Conservation (phyloP, 2,113 vertebrate genomes). For the Notothenia coriiceps region DNA sequence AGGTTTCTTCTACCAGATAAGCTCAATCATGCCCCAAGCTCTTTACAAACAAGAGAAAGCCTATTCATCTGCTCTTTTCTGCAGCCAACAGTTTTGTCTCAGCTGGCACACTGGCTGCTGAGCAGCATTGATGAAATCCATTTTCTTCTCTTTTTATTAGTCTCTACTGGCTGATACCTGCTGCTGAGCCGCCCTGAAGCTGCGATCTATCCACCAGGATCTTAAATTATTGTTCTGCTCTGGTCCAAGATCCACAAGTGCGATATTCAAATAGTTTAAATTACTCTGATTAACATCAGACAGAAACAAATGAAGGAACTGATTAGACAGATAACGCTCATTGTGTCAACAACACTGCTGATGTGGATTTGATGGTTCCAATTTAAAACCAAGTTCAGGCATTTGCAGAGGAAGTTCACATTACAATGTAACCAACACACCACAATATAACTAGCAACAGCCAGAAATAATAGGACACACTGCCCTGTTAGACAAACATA, state of each 20-base stretch:
- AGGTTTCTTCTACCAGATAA: constrained; percentile 39
- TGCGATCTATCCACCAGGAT: constrained; percentile 36
- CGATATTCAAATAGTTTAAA: constrained; percentile 40
- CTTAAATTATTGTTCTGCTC: constrained; percentile 31
- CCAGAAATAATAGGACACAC: background rate
- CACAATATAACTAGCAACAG: background rate
- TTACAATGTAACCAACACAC: constrained; percentile 33
- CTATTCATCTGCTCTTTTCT: constrained; percentile 57
- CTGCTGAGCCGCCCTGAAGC: constrained; percentile 24
- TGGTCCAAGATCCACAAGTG: constrained; percentile 58
- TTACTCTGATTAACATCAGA: constrained; percentile 28
- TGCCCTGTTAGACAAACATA: background rate
- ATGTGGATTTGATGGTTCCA: constrained; percentile 7
- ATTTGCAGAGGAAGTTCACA: constrained; percentile 25
- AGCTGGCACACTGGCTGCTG: constrained; percentile 34
- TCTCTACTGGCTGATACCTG: constrained; percentile 47
- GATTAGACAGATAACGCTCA: constrained; percentile 38
- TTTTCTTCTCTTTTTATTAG: constrained; percentile 54
- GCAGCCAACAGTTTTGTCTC: constrained; percentile 47
- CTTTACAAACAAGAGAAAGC: constrained; percentile 47
- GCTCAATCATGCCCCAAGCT: constrained; percentile 31
- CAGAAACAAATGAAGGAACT: constrained; percentile 34
- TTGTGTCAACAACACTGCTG: constrained; percentile 13
- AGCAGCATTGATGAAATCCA: constrained; percentile 51
- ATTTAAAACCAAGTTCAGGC: background rate